phyloP scores from a whole-genome alignment of 2,113 vertebrate species.

The Chloroceryle aenea region DNA sequence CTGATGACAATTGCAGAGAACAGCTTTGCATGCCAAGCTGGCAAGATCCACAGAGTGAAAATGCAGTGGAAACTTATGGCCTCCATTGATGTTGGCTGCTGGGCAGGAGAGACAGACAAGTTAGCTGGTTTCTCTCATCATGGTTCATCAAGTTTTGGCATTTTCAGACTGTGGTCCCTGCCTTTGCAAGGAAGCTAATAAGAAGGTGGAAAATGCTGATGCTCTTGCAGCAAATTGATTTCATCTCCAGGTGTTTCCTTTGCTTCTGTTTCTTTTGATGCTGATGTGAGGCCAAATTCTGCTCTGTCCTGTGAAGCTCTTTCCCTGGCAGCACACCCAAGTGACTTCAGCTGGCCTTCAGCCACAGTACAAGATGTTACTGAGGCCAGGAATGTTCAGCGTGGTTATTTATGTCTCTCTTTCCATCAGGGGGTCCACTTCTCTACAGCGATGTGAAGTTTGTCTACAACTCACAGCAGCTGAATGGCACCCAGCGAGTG shows the following conservation, averaged over 20 bases:
- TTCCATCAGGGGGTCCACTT: conserved; percentile 86
- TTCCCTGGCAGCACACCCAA: accelerated
- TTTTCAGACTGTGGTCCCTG: neutral
- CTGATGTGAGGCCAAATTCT: neutral
- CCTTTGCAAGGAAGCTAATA: neutral
- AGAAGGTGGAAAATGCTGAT: neutral
- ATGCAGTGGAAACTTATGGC: neutral
- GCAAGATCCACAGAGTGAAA: neutral
- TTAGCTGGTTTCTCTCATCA: neutral
- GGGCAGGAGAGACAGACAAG: neutral
- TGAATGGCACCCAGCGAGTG: conserved; percentile 93
- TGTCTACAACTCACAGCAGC: conserved; percentile 86
- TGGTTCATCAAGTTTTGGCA: neutral
- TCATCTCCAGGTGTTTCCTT: neutral
- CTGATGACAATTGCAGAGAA: neutral
- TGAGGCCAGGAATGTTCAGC: neutral
- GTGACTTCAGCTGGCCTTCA: neutral
- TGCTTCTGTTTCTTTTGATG: neutral
- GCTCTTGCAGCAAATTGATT: neutral
- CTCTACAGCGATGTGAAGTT: conserved; percentile 84
- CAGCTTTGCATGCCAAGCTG: neutral
- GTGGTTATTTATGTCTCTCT: neutral
- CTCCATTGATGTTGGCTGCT: neutral
- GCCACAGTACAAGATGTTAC: accelerated
- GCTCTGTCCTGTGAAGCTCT: neutral